Evolutionary conservation across 2,797 vertebrate species (phyloP), one percentile per base, ranked within the genome.

Genomic region (Rhabdophis nuchalis): DNA sequence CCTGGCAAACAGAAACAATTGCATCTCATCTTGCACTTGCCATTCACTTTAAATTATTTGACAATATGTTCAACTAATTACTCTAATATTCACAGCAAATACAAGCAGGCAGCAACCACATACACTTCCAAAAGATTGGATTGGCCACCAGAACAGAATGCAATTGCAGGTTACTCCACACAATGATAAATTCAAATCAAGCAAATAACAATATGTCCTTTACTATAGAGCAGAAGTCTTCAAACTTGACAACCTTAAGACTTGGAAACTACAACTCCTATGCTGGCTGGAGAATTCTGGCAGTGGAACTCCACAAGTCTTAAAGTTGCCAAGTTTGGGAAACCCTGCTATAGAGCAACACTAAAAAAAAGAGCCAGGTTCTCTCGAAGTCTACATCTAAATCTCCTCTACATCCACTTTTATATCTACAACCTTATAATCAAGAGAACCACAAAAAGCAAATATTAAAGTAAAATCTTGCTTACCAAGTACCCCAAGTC

Each of bases 401-500:
- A 82, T 82, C 41, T 11, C 2, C 57, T 25, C 20, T 14, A n/a
- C 16, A 3, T 72, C 64, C 7, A 18, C 64, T 32, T 77, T 20
- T 82, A 41, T 11, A 25, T 25, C 77, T 46, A 82, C 41, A 82
- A 46, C 23, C 77, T 82, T 82, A 20, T 46, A 46, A 46, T 46
- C 4, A 68, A 94, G 72, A 96, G 0, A 85, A 94, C 93, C 95
- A 93, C 92, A 94, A 72, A 95, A 3, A 95, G 91, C 92, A 96
- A 93, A 94, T 93, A 96, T 94, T 93, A 95, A 96, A 93, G 16
- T 92, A 93, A 96, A 97, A 94, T 94, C 94, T 92, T 93, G 96
- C 99, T 99, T 99, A 99, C 99, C 99, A 96, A 99, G 98, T 82
- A 99, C 98, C 96, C 99, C 99, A 95, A 99, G 98, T 91, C 99